Base-by-base conservation (phyloP, 2,113 vertebrate genomes). In the Anas platyrhynchos region DNA sequence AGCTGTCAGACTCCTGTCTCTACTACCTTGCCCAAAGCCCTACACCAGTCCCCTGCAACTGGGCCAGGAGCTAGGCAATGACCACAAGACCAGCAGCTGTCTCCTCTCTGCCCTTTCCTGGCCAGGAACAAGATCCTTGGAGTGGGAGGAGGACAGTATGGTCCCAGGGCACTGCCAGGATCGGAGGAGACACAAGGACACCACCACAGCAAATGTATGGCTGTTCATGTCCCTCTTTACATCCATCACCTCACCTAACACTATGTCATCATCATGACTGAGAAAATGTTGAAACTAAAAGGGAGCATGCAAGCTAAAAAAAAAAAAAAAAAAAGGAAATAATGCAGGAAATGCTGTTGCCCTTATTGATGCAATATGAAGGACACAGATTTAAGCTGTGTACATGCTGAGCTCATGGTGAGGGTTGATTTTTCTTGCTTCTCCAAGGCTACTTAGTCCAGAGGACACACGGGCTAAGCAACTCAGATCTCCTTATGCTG, bases 141-240 rank as follows among this genome's bases (percentile, higher is more conserved):
- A 79, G 32, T 5, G 2, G 16, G 3, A 66, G 32, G 27, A 34
- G 68, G 50, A 9, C 29, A 43, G 9, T 3, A 16, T 13, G 14
- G 43, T 29, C 14, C 38, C 38, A 93, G 16, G 32, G 7, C 29
- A 38, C 25, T 67, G 26, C 46, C 13, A 7, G 34, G 1, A 2
- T 18, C 36, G 56, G 14, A 81, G 13, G 9, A 17, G 13, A 54
- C 18, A 80, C 27, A 85, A 63, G 13, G 43, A 67, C n/a, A 55
- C 7, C 21, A 16, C 14, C 9, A 6, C 2, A 7, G 18, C 46
- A 63, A n/a, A 16, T 26, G 29, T 43, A 7, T 4, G 11, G 54
- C 48, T 34, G 36, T 0, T 0, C 3, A 4, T 18, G 10, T 68
- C 4, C 1, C 27, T 62, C 26, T n/a, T 59, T 65, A 29, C 31